Conservation (phyloP, 2,113 vertebrate genomes). For the Girardinichthys multiradiatus region DNA sequence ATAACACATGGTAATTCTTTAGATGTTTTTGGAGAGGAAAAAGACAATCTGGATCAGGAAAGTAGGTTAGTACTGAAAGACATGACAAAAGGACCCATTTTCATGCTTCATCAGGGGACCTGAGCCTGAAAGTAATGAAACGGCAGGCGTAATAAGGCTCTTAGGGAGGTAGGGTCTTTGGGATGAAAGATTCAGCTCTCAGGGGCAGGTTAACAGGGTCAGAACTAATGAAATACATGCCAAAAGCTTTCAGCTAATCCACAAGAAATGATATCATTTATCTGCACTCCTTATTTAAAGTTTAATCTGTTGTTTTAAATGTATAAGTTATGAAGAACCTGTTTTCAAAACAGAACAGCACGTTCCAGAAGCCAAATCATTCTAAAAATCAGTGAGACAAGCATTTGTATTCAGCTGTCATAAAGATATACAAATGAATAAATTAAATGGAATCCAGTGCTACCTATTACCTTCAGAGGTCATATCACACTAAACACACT, state of each 20-base stretch:
- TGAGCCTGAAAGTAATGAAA: slow-evolving; percentile 29
- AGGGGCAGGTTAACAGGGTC: neutral
- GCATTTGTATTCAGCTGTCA: neutral
- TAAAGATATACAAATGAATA: too few relatives aligned
- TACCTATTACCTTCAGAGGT: too few relatives aligned
- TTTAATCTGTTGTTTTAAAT: slow-evolving; percentile 3
- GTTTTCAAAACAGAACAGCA: neutral
- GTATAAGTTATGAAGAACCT: neutral
- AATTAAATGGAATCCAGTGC: too few relatives aligned
- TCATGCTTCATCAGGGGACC: slow-evolving; percentile 51
- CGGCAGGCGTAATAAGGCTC: slow-evolving; percentile 57
- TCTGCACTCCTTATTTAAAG: neutral
- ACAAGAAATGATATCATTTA: slow-evolving; percentile 3
- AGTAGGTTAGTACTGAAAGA: slow-evolving; percentile 60
- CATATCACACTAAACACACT: too few relatives aligned
- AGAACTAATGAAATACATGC: slow-evolving; percentile 3
- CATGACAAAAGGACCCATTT: slow-evolving; percentile 38
- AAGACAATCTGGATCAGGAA: slow-evolving; percentile 59
- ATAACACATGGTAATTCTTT: slow-evolving; percentile 20
- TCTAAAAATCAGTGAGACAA: neutral
- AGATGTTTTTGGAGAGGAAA: slow-evolving; percentile 10
- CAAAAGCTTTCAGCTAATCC: neutral
- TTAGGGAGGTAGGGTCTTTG: slow-evolving; percentile 27
- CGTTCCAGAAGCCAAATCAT: slow-evolving; percentile 4
- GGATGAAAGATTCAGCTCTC: slow-evolving; percentile 35